Base-by-base conservation (phyloP, 35 echinoderm and acorn worm species). In the Strongylocentrotus purpuratus region DNA sequence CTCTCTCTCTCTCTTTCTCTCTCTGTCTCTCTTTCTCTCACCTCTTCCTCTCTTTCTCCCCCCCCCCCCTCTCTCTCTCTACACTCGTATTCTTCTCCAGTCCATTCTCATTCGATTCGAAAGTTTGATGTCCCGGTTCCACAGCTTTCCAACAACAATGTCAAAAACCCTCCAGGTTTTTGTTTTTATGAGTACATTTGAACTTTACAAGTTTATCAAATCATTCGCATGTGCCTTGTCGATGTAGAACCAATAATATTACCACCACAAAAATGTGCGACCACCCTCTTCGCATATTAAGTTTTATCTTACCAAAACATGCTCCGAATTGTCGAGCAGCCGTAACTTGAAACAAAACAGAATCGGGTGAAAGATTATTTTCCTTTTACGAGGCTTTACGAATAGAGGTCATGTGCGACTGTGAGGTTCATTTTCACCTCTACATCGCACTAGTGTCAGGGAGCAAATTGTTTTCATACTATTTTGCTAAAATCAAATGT, bases 261-360 rank as follows among this genome's bases (percentile, higher is more conserved):
- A 35, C 45, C 87, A 10, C 45, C 87, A 88, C 87, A 41, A 33
- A 88, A 4, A 88, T 88, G 45, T 88, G 31, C 87, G 87, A 88
- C 87, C 87, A 88, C 87, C 87, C 87, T 88, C 32, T 18, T 88
- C 31, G 32, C 15, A 70, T 70, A 70, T 70, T 25, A 70, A 70
- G 61, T 88, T 46, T 88, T 88, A 88, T 88, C 87, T 88, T 46
- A 88, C 10, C 12, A 33, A 88, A 88, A 88, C 87, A 88, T 46
- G 87, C 87, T 41, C 12, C 45, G 22, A 88, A 88, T 46, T 88
- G 32, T 88, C 45, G 4, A 88, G 87, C 87, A 32, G 61, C 25
- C 61, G 61, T 28, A 70, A 70, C 61, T 70, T 70, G 61, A 70
- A 70, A 70, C 61, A 70, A 70, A 70, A 70, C 61, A 70, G 61